Evolutionary conservation across 2,113 vertebrate species (phyloP), one percentile per base, ranked within the genome.

Genomic region (Phyllopteryx taeniolatus): DNA sequence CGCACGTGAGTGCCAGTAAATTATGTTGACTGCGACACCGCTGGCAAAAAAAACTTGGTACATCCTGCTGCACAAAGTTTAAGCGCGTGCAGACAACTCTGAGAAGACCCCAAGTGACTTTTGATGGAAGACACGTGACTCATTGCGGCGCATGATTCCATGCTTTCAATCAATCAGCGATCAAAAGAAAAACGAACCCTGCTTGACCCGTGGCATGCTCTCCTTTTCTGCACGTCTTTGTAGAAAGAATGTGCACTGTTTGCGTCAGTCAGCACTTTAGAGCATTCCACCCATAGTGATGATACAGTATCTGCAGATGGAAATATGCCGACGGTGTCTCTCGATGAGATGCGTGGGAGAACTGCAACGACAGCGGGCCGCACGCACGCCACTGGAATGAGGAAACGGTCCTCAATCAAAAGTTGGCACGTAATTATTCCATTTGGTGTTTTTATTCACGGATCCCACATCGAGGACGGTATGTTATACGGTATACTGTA

Each of bases 21-120:
- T 47, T 17, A 66, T 31, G 3, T 15, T 4, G 13, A n/a, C 47
- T 62, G 43, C 56, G 68, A 63, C 62, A 74, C 33, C 42, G 20
- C 1, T 5, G 33, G 73, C 64, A 27, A 27, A 27, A 27, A 27
- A 27, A 27, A n/a, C n/a, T n/a, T n/a, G n/a, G 42, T 49, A 31
- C 59, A 42, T 76, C 72, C 75, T 75, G 66, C 70, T 44, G 68
- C 19, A 68, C 70, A 71, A 46, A 51, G n/a, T 10, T 59, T 63
- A 43, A 67, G 67, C 46, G 39, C 68, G 43, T 31, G 76, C 54
- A 82, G 14, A 33, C 33, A 60, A n/a, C 31, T 61, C 31, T 9
- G 56, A 31, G 22, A 12, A 42, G 15, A 39, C 8, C 35, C 27
- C 33, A 8, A 35, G 59, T 27, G 42, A 27, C 42, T 65, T 43